Percentiles rank a stretch among this genome's conserved stretches.
phyloP scores from a whole-genome alignment of 2,888 invertebrate species.

The Agapetus fuscipes region DNA sequence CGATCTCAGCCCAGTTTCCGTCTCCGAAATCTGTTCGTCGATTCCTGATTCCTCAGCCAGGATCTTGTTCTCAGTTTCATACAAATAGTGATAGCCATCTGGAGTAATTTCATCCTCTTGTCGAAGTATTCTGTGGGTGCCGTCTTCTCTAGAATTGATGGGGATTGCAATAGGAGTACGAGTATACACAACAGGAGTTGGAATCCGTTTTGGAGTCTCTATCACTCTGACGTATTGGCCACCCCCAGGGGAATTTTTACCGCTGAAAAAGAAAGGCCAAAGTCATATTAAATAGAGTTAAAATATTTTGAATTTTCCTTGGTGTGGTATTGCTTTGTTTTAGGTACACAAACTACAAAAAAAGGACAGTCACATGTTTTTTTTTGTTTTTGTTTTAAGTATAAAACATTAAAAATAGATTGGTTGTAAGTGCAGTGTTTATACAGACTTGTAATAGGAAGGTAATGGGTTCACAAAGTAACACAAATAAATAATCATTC shows the following conservation, averaged over 20 bases:
- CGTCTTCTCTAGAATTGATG: slow-evolving; percentile 20
- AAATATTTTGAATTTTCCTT: too few species aligned
- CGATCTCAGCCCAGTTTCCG: slow-evolving; percentile 49
- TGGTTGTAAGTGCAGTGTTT: too few species aligned
- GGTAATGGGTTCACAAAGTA: too few species aligned
- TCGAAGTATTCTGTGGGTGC: slow-evolving; percentile 43
- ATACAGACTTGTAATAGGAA: too few species aligned
- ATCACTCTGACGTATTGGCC: neutral
- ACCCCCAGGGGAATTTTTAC: neutral
- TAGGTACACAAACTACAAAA: too few species aligned
- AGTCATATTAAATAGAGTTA: too few species aligned
- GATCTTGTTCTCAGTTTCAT: slow-evolving; percentile 57
- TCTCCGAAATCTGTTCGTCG: slow-evolving; percentile 42
- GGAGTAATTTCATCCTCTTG: slow-evolving; percentile 40
- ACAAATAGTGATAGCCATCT: slow-evolving; percentile 51
- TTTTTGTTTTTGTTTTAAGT: too few species aligned
- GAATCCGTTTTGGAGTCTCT: neutral
- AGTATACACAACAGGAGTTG: neutral
- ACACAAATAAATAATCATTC: too few species aligned
- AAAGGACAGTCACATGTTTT: too few species aligned
- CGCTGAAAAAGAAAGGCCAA: neutral
- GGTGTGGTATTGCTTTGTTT: too few species aligned
- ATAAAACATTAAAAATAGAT: too few species aligned
- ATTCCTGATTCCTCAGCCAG: slow-evolving; percentile 52
- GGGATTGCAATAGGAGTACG: neutral